Percentiles rank a stretch among this genome's conserved stretches.
These are phyloP conservation scores for Thunnus maccoyii DNA, from an alignment of 2,113 vertebrate species.

Conservation along the genomic window DNA sequence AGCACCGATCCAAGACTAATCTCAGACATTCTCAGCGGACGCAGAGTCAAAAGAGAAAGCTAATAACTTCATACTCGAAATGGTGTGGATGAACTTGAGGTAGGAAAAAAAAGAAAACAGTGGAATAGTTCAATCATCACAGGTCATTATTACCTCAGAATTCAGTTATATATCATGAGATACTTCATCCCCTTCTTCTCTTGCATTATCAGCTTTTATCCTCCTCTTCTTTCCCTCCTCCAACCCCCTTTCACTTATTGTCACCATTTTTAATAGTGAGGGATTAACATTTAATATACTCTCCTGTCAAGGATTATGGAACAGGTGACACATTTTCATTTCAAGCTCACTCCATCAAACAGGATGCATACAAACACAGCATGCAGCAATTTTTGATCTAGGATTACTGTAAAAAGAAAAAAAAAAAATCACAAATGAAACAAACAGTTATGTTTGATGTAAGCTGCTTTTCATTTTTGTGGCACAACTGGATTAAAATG, in stretches of 20 bases:
- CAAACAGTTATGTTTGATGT: slow-evolving; percentile 69
- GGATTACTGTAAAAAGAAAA: slow-evolving; percentile 65
- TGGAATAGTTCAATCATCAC: slow-evolving; percentile 35
- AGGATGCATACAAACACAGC: slow-evolving; percentile 36
- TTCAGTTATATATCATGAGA: slow-evolving; percentile 32
- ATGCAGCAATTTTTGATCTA: slow-evolving; percentile 57
- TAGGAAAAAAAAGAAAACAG: slow-evolving; percentile 8
- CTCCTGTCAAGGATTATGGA: slow-evolving; percentile 70
- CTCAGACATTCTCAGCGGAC: slow-evolving; percentile 60
- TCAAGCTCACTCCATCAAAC: slow-evolving; percentile 42
- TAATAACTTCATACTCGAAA: slow-evolving; percentile 56
- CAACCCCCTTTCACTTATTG: slow-evolving; percentile 25
- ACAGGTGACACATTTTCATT: slow-evolving; percentile 78
- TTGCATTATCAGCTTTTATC: slow-evolving; percentile 12
- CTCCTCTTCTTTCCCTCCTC: neutral
- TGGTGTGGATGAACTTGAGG: slow-evolving; percentile 20
- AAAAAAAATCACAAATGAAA: slow-evolving; percentile 67
- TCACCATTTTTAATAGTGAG: slow-evolving; percentile 62
- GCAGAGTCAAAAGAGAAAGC: slow-evolving; percentile 55
- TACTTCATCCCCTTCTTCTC: slow-evolving; percentile 26
- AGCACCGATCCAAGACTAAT: slow-evolving; percentile 70
- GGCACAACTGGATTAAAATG: slow-evolving; percentile 63
- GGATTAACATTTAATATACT: slow-evolving; percentile 80
- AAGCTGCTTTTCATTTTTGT: slow-evolving; percentile 61
- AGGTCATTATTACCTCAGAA: slow-evolving; percentile 42